These are phyloP conservation scores for Nudaria mundana DNA, from an alignment of 2,888 invertebrate genomes.

Conservation along the genomic window DNA sequence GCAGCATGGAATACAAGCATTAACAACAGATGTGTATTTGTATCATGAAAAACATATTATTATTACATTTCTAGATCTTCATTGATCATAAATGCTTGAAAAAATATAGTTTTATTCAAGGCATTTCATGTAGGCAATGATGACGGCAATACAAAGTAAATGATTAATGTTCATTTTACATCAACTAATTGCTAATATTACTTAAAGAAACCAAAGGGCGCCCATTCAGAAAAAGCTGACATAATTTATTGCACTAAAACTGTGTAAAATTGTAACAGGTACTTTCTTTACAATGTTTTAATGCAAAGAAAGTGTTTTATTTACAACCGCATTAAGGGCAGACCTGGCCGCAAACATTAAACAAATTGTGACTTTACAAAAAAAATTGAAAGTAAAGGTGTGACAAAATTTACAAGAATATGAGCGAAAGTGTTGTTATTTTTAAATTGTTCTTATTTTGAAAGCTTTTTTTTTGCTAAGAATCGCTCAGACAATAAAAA, in stretches of 20 bases:
- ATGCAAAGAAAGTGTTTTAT: slow-evolving; percentile 66
- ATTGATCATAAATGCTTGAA: slow-evolving; percentile 27
- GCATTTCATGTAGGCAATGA: not conserved
- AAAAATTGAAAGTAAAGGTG: slow-evolving; percentile 59
- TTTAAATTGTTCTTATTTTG: slow-evolving; percentile 5
- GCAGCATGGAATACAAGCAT: slow-evolving; percentile 8
- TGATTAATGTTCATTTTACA: slow-evolving; percentile 16
- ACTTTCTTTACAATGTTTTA: slow-evolving; percentile 45
- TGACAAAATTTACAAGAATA: slow-evolving; percentile 56
- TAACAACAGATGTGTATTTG: slow-evolving; percentile 48
- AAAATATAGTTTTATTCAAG: not conserved
- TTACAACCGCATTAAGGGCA: slow-evolving; percentile 61
- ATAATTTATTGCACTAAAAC: slow-evolving; percentile 32
- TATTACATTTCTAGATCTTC: too few relatives aligned
- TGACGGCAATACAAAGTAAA: slow-evolving; percentile 8
- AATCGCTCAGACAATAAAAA: slow-evolving; percentile 35
- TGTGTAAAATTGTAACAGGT: slow-evolving; percentile 67
- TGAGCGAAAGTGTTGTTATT: slow-evolving; percentile 64
- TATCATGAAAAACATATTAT: slow-evolving; percentile 53
- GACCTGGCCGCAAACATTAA: slow-evolving; percentile 54
- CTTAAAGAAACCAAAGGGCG: slow-evolving; percentile 28
- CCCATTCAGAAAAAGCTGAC: slow-evolving; percentile 20
- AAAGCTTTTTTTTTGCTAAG: slow-evolving; percentile 23
- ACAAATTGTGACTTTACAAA: slow-evolving; percentile 44
- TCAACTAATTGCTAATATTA: slow-evolving; percentile 27